Percentiles rank a stretch among this genome's conserved stretches.
Evolutionary conservation across 2,113 vertebrate species (phyloP).

Genomic region (Oxygymnocypris stewartii): DNA sequence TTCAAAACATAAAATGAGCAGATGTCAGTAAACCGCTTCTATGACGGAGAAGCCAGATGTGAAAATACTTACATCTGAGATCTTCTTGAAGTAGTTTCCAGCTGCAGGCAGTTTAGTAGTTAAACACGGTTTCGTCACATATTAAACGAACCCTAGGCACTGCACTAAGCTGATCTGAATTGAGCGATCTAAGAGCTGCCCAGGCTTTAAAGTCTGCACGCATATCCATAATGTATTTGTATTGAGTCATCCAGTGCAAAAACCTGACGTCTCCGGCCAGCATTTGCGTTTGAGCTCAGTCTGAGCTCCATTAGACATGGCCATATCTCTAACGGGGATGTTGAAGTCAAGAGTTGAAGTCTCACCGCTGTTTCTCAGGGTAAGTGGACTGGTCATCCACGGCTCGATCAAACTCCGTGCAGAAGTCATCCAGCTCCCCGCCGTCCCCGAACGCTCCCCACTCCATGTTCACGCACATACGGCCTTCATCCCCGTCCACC

Average conservation of each 20-base stretch:
- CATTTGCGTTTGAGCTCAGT: neutral
- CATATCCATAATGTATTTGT: neutral
- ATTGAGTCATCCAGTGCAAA: neutral
- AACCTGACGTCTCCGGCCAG: neutral
- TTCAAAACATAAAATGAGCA: neutral
- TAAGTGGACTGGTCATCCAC: conserved; percentile 87
- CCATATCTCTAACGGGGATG: neutral
- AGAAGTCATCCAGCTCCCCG: conserved; percentile 85
- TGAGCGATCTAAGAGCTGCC: neutral
- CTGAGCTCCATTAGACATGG: neutral
- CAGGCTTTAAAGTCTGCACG: neutral
- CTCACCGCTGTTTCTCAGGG: conserved; percentile 88
- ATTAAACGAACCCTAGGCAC: neutral
- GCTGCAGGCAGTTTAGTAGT: neutral
- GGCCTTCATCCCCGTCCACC: conserved; percentile 86
- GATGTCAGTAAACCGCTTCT: neutral
- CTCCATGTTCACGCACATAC: conserved; percentile 97
- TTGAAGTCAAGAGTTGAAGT: neutral
- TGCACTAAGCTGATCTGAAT: neutral
- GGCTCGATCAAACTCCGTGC: conserved; percentile 80
- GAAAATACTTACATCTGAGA: neutral
- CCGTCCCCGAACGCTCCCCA: conserved; percentile 95
- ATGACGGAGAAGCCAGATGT: neutral
- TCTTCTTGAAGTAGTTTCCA: neutral
- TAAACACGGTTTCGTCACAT: neutral